phyloP scores from a whole-genome alignment of 2,888 invertebrate genomes.

The Boloria euphrosyne region DNA sequence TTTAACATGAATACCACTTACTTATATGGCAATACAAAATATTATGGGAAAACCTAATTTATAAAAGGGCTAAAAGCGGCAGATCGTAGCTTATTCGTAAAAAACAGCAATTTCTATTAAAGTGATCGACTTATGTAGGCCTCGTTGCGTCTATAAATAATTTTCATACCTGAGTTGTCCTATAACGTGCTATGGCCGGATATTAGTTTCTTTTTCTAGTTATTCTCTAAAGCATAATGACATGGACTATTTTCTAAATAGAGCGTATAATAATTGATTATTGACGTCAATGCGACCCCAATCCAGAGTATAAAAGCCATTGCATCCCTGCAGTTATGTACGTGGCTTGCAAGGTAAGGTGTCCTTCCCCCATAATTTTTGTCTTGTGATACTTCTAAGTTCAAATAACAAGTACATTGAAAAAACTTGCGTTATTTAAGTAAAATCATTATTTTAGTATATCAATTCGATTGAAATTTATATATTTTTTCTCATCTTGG shows the following conservation, averaged over 20 bases:
- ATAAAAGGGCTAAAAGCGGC: not conserved
- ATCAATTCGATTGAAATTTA: too few relatives aligned
- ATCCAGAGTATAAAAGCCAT: conserved; percentile 7
- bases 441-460: too few relatives aligned
- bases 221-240: conserved; percentile 12
- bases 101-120: not conserved
- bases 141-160: conserved; percentile 3
- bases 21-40: too few relatives aligned
- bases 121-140: not conserved
- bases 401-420: too few relatives aligned
- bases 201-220: not conserved
- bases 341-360: conserved; percentile 2
- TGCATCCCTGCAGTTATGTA: not conserved
- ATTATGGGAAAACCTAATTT: too few relatives aligned
- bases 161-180: conserved; percentile 1
- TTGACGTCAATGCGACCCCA: conserved; percentile 1
- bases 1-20: too few relatives aligned
- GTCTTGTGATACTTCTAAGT: not conserved
- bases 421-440: too few relatives aligned
- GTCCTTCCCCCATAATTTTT: not conserved
- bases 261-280: conserved; percentile 9
- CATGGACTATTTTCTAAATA: conserved; percentile 8
- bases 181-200: conserved; percentile 6
- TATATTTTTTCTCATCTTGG: too few relatives aligned
- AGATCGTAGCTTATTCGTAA: not conserved